A percentile compares a stretch with the other conserved stretches of the same genome.
These are phyloP conservation scores for Macroramphosus scolopax DNA, from an alignment of 2,797 vertebrate genomes.

Conservation along the genomic window DNA sequence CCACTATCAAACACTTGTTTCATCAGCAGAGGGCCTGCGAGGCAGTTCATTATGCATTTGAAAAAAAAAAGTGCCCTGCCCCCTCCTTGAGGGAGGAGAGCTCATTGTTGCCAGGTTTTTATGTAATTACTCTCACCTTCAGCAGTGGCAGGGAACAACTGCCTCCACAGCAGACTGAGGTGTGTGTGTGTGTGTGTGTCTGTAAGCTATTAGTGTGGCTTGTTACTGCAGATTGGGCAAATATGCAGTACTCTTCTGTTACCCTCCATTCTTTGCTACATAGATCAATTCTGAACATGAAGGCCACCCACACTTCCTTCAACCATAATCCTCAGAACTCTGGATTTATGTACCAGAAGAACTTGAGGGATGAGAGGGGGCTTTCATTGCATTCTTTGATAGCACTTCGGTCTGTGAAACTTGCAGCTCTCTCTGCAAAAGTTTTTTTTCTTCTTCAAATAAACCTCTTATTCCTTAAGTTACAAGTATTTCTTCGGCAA, in stretches of 20 bases:
- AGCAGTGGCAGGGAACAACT: slow-evolving; percentile 57
- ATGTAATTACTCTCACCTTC: slow-evolving; percentile 79
- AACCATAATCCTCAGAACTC: slow-evolving; percentile 50
- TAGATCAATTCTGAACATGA: slow-evolving; percentile 49
- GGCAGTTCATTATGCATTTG: slow-evolving; percentile 67
- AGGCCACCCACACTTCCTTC: slow-evolving; percentile 54
- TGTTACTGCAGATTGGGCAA: slow-evolving; percentile 37
- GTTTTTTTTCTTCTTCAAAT: slow-evolving; percentile 21
- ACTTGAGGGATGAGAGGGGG: slow-evolving; percentile 41
- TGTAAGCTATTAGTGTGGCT: slow-evolving; percentile 22
- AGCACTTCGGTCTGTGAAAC: slow-evolving; percentile 44
- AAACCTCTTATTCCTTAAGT: slow-evolving; percentile 23
- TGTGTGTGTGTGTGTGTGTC: slow-evolving; percentile 21
- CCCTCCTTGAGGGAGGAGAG: slow-evolving; percentile 45
- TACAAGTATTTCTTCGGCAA: slow-evolving; percentile 30
- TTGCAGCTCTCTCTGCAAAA: slow-evolving; percentile 32
- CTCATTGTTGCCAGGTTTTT: slow-evolving; percentile 73
- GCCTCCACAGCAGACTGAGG: slow-evolving; percentile 37
- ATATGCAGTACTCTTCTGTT: slow-evolving; percentile 38
- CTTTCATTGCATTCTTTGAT: slow-evolving; percentile 53
- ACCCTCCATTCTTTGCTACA: slow-evolving; percentile 49
- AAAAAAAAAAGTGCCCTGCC: slow-evolving; percentile 62
- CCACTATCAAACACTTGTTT: slow-evolving; percentile 75
- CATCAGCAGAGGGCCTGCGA: slow-evolving; percentile 67
- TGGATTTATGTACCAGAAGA: slow-evolving; percentile 44